These are phyloP conservation scores for Piprites chloris DNA, from an alignment of 2,113 vertebrate species.

Conservation along the genomic window DNA sequence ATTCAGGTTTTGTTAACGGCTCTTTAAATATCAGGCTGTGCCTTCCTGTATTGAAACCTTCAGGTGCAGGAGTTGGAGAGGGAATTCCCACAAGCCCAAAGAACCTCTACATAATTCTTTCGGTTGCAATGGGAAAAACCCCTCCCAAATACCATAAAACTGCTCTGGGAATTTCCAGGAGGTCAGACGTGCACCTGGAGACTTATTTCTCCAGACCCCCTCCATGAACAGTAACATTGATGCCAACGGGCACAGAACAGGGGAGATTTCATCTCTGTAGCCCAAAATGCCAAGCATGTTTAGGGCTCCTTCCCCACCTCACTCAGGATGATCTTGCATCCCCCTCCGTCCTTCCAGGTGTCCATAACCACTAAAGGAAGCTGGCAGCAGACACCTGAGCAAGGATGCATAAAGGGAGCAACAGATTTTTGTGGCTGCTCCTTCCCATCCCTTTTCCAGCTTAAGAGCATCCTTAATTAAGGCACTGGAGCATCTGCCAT, in stretches of 20 bases:
- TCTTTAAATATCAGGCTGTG: not conserved
- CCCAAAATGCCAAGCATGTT: not conserved
- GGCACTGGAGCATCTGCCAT: not conserved
- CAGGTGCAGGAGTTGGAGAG: not conserved
- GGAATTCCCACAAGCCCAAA: not conserved
- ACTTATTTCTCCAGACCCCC: not conserved
- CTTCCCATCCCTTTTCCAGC: not conserved
- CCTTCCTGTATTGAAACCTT: not conserved
- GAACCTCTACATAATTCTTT: not conserved
- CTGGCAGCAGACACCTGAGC: not conserved
- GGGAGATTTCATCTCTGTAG: not conserved
- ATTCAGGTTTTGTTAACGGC: not conserved
- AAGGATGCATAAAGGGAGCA: not conserved
- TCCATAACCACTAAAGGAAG: not conserved
- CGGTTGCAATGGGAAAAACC: not conserved
- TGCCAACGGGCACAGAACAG: not conserved
- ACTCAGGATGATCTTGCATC: not conserved
- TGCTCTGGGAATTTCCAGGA: not conserved
- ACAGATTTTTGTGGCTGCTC: not conserved
- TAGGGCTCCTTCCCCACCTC: not conserved
- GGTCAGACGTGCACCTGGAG: not conserved
- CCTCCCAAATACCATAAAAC: not conserved
- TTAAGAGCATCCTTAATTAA: not conserved
- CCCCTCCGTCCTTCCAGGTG: not conserved
- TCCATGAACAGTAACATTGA: fast-evolving